Evolutionary conservation across 2,113 vertebrate species (phyloP).

Genomic region (Falcunculus frontatus): DNA sequence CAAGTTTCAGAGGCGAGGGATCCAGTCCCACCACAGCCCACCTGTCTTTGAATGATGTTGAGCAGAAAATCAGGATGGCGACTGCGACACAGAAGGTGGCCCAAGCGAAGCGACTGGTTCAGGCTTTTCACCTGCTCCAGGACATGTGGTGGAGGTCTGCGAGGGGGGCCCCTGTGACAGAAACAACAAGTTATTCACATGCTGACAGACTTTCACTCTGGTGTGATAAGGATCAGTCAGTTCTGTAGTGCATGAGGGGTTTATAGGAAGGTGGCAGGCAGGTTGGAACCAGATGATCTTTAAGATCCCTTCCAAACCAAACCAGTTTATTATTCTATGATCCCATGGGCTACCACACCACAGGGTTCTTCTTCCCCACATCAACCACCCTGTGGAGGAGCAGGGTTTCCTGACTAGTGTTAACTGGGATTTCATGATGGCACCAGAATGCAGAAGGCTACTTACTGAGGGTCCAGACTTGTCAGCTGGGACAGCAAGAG

Average conservation of each 20-base stretch:
- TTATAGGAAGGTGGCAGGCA: background rate
- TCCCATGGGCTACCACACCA: background rate
- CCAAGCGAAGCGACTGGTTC: conserved; percentile 91
- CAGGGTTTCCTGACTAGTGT: background rate
- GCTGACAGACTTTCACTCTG: background rate
- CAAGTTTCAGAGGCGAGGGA: background rate
- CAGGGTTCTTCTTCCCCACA: background rate
- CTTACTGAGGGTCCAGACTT: conserved; percentile 94
- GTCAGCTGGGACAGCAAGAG: conserved; percentile 93
- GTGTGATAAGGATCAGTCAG: background rate
- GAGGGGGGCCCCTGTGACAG: conserved; percentile 85
- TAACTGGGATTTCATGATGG: background rate
- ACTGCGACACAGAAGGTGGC: conserved; percentile 93
- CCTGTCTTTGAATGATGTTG: conserved; percentile 98
- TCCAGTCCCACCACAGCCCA: background rate
- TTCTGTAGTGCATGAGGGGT: background rate
- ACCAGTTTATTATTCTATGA: background rate
- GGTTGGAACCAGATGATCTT: background rate
- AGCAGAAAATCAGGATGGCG: conserved; percentile 94
- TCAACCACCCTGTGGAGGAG: background rate
- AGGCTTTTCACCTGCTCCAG: conserved; percentile 93
- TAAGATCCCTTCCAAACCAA: background rate
- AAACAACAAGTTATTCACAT: background rate
- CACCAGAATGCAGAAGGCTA: background rate
- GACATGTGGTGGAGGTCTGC: conserved; percentile 88